These are phyloP conservation scores for Protaetia brevitarsis DNA, from an alignment of 1,140 invertebrate species.

Conservation along the genomic window DNA sequence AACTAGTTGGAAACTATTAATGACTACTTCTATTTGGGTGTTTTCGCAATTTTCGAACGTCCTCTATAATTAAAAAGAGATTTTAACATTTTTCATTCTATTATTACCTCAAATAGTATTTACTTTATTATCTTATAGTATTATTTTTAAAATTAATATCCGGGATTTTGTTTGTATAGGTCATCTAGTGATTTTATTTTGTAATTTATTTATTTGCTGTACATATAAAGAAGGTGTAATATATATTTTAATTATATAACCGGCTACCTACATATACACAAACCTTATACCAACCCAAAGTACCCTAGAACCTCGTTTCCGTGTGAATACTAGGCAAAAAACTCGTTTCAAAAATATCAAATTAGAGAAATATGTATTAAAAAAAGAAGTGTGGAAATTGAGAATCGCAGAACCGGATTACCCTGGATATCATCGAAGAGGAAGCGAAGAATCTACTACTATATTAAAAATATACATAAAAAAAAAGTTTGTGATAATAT, in stretches of 20 bases:
- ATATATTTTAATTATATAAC: conserved; percentile 12
- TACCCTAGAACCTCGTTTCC: neutral
- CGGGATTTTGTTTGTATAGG: neutral
- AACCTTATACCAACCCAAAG: neutral
- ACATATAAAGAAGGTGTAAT: neutral
- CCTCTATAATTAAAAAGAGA: too few relatives aligned
- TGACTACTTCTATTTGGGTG: too few relatives aligned
- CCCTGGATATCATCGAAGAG: neutral
- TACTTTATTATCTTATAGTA: neutral
- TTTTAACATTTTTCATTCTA: neutral
- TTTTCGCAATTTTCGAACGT: too few relatives aligned
- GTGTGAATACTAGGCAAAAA: neutral
- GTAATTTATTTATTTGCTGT: conserved; percentile 16
- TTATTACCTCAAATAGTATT: neutral
- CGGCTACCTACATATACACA: neutral
- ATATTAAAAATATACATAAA: neutral
- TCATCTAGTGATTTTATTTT: conserved; percentile 11
- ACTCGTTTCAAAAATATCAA: neutral
- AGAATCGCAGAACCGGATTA: too few relatives aligned
- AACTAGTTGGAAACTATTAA: too few relatives aligned
- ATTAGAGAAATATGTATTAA: neutral
- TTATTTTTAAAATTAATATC: conserved; percentile 8
- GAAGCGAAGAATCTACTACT: neutral
- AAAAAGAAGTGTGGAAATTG: neutral
- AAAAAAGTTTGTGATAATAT: conserved; percentile 21